Evolutionary conservation across 64 coral and sea anemone genomes (phyloP).

Genomic region (Exaiptasia diaphana): DNA sequence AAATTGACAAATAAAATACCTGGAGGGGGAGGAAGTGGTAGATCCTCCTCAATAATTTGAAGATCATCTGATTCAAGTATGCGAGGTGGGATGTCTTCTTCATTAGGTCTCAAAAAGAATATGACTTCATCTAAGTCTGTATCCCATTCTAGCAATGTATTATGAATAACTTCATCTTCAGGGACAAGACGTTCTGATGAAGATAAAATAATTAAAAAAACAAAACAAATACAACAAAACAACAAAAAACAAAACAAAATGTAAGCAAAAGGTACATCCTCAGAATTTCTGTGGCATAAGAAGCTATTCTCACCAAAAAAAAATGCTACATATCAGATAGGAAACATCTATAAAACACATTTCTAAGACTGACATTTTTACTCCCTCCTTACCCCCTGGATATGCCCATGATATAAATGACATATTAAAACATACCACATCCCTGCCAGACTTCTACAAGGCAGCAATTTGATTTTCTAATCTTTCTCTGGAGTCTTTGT

Average conservation of each 20-base stretch:
- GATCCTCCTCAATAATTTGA: slow-evolving; percentile 24
- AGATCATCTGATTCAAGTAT: neutral
- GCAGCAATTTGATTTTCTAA: slow-evolving; percentile 52
- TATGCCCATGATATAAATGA: neutral
- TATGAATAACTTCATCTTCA: slow-evolving; percentile 65
- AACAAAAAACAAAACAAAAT: neutral
- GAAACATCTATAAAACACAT: neutral
- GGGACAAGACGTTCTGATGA: slow-evolving; percentile 71
- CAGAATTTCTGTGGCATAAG: too few relatives aligned
- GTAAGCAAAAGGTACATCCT: too few relatives aligned
- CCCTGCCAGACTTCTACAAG: slow-evolving; percentile 93
- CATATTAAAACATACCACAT: slow-evolving; percentile 66
- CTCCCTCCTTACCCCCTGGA: too few relatives aligned
- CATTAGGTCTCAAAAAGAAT: slow-evolving; percentile 59
- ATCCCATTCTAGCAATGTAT: slow-evolving; percentile 76
- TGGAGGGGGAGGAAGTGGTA: too few relatives aligned
- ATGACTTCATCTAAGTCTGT: slow-evolving; percentile 70
- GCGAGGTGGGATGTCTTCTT: slow-evolving; percentile 9
- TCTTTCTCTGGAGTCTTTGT: slow-evolving; percentile 65
- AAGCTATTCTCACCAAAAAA: neutral
- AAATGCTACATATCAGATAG: neutral
- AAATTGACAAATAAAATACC: too few relatives aligned
- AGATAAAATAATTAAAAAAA: neutral
- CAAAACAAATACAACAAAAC: neutral
- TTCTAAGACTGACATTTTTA: too few relatives aligned